Evolutionary conservation across 1,140 invertebrate species (phyloP).

Genomic region (Drosophila guanche): DNA sequence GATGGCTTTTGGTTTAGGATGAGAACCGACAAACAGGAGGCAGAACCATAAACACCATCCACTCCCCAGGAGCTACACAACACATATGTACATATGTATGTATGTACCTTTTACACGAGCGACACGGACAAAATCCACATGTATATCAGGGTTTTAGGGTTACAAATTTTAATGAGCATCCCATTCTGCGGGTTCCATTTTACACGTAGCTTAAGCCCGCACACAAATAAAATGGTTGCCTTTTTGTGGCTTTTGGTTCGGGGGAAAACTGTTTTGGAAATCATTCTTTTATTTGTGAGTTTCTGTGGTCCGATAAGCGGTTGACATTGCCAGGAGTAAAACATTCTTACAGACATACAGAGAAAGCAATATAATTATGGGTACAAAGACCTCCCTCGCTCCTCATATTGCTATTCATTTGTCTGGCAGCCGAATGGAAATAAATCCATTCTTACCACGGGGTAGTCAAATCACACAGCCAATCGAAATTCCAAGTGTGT

Average conservation of each 20-base stretch:
- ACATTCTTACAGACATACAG: slow-evolving; percentile 33
- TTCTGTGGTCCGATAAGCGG: slow-evolving; percentile 72
- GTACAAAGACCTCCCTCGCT: background rate
- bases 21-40: slow-evolving; percentile 9
- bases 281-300: slow-evolving; percentile 54
- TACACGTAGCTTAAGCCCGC: slow-evolving; percentile 26
- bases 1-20: slow-evolving; percentile 45
- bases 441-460: slow-evolving; percentile 35
- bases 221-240: slow-evolving; percentile 42
- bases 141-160: background rate
- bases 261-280: slow-evolving; percentile 52
- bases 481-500: slow-evolving; percentile 67
- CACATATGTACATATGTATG: background rate
- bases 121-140: slow-evolving; percentile 13
- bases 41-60: slow-evolving; percentile 33
- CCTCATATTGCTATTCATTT: slow-evolving; percentile 6
- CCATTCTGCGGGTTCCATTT: slow-evolving; percentile 46
- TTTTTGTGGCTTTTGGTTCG: background rate
- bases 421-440: slow-evolving; percentile 10
- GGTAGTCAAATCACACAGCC: slow-evolving; percentile 50
- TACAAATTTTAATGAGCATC: slow-evolving; percentile 48
- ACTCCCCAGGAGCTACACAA: slow-evolving; percentile 25
- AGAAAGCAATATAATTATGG: slow-evolving; percentile 16
- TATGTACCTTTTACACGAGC: too few relatives aligned
- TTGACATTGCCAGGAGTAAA: slow-evolving; percentile 49